These are phyloP conservation scores for Cyclura pinguis DNA, from an alignment of 2,797 vertebrate genomes.

Conservation along the genomic window DNA sequence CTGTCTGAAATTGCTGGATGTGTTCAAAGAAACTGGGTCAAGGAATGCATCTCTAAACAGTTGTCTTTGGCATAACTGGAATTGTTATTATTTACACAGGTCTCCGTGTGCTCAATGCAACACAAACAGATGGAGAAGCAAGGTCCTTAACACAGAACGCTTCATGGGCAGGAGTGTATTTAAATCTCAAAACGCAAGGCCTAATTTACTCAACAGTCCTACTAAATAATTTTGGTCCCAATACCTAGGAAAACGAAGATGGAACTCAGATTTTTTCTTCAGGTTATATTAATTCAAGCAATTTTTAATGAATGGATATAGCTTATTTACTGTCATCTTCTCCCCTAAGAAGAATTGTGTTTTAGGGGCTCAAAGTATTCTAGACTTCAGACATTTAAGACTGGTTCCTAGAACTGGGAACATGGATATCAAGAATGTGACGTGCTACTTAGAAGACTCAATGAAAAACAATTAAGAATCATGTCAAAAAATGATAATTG, in stretches of 20 bases:
- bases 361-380: neutral
- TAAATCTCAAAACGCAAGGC: neutral
- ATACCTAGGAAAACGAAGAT: neutral
- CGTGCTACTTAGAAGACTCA: neutral
- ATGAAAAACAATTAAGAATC: neutral
- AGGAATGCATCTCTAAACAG: neutral
- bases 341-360: neutral
- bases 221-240: neutral
- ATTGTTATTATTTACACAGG: neutral
- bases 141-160: neutral
- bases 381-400: neutral
- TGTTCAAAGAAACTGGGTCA: neutral
- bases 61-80: neutral
- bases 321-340: neutral
- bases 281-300: neutral
- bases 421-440: neutral
- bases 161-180: neutral
- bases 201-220: neutral
- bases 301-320: neutral
- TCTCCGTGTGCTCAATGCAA: rapidly evolving
- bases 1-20: neutral
- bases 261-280: neutral
- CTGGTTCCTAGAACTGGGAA: neutral
- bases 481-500: neutral
- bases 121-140: neutral